Percentiles rank a stretch among this genome's conserved stretches.
Conservation (phyloP, 2,888 invertebrate species). For the Ophonus ardosiacus region DNA sequence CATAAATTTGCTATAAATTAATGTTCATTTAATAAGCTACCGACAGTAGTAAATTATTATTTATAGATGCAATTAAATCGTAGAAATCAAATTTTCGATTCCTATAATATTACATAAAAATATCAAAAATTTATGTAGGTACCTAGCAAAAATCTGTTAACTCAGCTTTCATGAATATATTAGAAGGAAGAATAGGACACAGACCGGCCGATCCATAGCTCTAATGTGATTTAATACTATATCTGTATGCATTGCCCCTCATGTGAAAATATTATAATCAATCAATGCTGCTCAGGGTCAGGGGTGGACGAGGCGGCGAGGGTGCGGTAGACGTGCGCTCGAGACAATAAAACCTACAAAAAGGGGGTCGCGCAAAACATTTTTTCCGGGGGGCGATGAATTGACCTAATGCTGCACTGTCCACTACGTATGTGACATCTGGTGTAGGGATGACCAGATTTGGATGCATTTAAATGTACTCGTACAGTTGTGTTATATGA, state of each 20-base stretch:
- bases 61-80: background rate
- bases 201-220: conserved; percentile 2
- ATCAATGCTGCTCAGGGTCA: conserved; percentile 35
- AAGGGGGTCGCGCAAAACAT: conserved; percentile 72
- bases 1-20: too few species aligned
- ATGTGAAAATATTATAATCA: conserved; percentile 58
- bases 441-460: conserved; percentile 66
- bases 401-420: conserved; percentile 73
- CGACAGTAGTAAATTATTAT: background rate
- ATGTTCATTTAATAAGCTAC: too few species aligned
- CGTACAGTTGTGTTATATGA: background rate
- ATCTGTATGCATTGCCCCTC: conserved; percentile 53
- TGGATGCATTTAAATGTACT: background rate
- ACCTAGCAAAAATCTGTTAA: background rate
- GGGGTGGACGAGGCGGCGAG: background rate
- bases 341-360: conserved; percentile 73
- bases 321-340: conserved; percentile 69
- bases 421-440: conserved; percentile 71
- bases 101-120: background rate
- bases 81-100: too few species aligned
- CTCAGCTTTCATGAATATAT: conserved; percentile 10
- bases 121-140: background rate
- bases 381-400: conserved; percentile 71
- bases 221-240: conserved; percentile 52
- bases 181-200: background rate